Conservation (phyloP, 2,888 invertebrate species). For the Pseudanteris insignis region DNA sequence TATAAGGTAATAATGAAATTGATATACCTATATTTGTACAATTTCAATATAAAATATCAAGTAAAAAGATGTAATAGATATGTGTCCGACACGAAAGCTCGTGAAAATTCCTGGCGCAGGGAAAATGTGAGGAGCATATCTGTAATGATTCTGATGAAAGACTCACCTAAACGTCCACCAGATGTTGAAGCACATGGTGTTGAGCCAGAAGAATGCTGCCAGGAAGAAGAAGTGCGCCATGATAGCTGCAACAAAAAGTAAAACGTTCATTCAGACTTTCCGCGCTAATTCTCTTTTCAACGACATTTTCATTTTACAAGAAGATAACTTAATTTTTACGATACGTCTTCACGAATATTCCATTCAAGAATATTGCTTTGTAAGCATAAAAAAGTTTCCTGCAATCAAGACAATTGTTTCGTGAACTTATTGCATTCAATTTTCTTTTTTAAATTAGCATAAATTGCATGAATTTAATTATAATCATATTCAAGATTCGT, state of each 20-base stretch:
- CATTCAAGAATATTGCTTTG: constrained; percentile 1
- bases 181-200: constrained; percentile 94
- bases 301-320: constrained; percentile 37
- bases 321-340: constrained; percentile 38
- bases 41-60: constrained; percentile 9
- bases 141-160: constrained; percentile 45
- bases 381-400: background rate
- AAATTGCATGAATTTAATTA: no score
- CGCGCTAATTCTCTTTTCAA: constrained; percentile 37
- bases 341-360: constrained; percentile 8
- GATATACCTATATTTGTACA: constrained; percentile 10
- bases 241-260: constrained; percentile 74
- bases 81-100: constrained; percentile 29
- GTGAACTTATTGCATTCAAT: no score
- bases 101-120: constrained; percentile 36
- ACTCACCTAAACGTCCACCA: constrained; percentile 93
- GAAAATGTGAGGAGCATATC: constrained; percentile 36
- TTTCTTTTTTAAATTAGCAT: no score
- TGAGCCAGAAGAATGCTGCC: constrained; percentile 92
- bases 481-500: no score
- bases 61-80: constrained; percentile 30
- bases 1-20: no score
- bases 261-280: constrained; percentile 30
- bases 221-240: constrained; percentile 88
- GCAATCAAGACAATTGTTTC: background rate